A percentile compares a stretch with the other conserved stretches of the same genome.
Conservation (phyloP, 2,888 invertebrate genomes). For the Cremastinae sp. region DNA sequence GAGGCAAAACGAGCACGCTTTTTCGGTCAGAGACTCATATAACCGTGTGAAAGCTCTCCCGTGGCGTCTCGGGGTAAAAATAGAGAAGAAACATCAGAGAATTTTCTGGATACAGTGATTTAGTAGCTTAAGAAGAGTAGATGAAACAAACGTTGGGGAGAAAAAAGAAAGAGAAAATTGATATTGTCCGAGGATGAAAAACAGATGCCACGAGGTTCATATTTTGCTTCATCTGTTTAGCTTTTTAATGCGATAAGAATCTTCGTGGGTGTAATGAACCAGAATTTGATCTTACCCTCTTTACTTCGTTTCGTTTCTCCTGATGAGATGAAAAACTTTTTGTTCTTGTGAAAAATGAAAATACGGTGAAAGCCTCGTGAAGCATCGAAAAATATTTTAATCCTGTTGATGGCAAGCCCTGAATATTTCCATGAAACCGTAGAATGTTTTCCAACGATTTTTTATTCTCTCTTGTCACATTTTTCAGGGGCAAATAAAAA, state of each 20-base stretch:
- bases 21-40: slow-evolving; percentile 13
- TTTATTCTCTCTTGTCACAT: too few species aligned
- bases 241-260: neutral
- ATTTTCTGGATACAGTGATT: slow-evolving; percentile 42
- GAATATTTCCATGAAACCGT: too few species aligned
- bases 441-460: too few species aligned
- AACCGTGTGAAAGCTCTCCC: slow-evolving; percentile 10
- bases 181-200: slow-evolving; percentile 38
- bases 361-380: too few species aligned
- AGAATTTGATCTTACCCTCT: neutral
- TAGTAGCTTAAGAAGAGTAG: slow-evolving; percentile 10
- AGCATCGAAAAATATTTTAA: too few species aligned
- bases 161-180: slow-evolving; percentile 27
- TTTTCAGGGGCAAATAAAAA: too few species aligned
- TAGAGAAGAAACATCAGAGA: slow-evolving; percentile 9
- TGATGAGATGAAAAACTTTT: too few species aligned
- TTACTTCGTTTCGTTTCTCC: neutral
- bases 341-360: too few species aligned
- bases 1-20: neutral
- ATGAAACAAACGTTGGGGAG: slow-evolving; percentile 7
- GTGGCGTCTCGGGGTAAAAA: neutral
- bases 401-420: too few species aligned
- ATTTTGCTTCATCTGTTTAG: neutral
- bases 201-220: neutral
- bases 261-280: neutral